A percentile compares a stretch with the other conserved stretches of the same genome.
Conservation (phyloP, 2,888 invertebrate species). For the Thymelicus lineola region DNA sequence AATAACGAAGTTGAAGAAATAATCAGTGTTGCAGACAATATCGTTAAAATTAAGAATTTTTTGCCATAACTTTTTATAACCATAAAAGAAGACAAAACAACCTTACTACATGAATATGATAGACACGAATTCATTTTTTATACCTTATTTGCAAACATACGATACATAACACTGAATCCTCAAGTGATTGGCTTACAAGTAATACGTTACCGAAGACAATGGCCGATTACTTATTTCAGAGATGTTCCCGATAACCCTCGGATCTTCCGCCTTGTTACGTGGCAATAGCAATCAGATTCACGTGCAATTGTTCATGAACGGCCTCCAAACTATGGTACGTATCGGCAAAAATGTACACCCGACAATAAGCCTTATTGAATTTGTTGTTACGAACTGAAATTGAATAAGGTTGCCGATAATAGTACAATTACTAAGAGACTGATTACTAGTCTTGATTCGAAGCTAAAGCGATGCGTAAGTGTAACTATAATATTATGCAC, state of each 20-base stretch:
- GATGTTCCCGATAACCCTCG: slow-evolving; percentile 25
- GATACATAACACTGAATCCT: slow-evolving; percentile 14
- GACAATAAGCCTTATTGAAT: slow-evolving; percentile 24
- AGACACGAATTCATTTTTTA: too few relatives aligned
- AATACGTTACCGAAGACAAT: slow-evolving; percentile 26
- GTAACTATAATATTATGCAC: background rate
- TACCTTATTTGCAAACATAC: background rate
- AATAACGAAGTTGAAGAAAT: too few relatives aligned
- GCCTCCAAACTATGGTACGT: slow-evolving; percentile 20
- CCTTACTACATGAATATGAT: too few relatives aligned
- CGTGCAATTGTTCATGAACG: slow-evolving; percentile 35
- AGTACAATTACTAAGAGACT: slow-evolving; percentile 26
- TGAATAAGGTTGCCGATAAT: slow-evolving; percentile 8
- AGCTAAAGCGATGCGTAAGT: background rate
- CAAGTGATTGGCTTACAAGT: slow-evolving; percentile 30
- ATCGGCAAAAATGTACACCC: slow-evolving; percentile 28
- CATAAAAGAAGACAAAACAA: too few relatives aligned
- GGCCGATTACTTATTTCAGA: slow-evolving; percentile 26
- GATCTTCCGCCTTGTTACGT: slow-evolving; percentile 40
- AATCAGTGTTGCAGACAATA: too few relatives aligned
- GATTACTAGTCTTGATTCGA: slow-evolving; percentile 6
- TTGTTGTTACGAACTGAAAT: slow-evolving; percentile 19
- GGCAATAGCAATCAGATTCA: slow-evolving; percentile 32
- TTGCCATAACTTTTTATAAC: too few relatives aligned
- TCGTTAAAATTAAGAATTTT: too few relatives aligned